Evolutionary conservation across 1,140 invertebrate species (phyloP).

Genomic region (Cepaea nemoralis): DNA sequence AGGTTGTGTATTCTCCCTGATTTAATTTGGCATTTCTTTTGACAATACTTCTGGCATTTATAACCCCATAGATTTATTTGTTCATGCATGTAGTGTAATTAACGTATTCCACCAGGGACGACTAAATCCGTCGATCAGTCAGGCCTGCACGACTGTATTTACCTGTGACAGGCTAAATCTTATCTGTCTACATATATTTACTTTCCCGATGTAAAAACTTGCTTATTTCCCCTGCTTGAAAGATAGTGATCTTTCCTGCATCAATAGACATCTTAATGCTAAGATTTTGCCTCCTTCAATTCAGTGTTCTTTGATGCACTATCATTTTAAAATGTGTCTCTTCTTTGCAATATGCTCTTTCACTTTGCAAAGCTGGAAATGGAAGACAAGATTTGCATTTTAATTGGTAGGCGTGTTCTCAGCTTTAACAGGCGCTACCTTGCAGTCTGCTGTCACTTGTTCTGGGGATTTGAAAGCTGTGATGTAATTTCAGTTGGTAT

Average conservation of each 20-base stretch:
- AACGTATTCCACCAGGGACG: not conserved
- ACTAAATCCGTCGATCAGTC: not conserved
- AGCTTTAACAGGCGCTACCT: not conserved
- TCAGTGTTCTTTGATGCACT: not conserved
- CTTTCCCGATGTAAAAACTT: not conserved
- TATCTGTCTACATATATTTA: not conserved
- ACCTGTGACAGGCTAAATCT: not conserved
- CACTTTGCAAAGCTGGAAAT: too few species aligned
- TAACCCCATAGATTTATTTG: not conserved
- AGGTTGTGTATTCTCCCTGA: not conserved
- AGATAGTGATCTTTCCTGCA: not conserved
- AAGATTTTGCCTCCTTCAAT: not conserved
- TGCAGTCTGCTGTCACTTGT: not conserved
- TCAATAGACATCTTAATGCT: not conserved
- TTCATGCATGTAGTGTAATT: not conserved
- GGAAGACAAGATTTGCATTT: not conserved
- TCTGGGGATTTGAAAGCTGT: not conserved
- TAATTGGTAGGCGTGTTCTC: not conserved
- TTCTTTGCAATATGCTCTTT: too few species aligned
- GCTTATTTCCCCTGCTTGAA: not conserved
- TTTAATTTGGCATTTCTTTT: not conserved
- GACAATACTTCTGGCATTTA: not conserved
- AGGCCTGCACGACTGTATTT: not conserved
- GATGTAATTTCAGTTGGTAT: not conserved
- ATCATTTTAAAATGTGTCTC: not conserved